These are phyloP conservation scores for Cladopsammia gracilis DNA, from an alignment of 64 coral and sea anemone species.

Conservation along the genomic window DNA sequence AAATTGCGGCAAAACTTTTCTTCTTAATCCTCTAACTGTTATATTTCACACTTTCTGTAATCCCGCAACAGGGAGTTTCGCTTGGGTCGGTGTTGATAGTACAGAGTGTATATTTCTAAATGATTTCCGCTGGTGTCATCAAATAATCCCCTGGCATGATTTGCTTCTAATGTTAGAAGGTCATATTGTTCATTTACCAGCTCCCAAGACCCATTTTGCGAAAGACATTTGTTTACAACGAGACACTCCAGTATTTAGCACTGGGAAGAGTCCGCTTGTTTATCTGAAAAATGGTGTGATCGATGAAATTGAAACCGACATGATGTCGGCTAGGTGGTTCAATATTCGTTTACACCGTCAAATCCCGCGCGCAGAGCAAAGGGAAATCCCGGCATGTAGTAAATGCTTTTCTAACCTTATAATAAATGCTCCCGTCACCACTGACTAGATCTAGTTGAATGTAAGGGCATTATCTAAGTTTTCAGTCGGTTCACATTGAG, in stretches of 20 bases:
- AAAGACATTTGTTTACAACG: background rate
- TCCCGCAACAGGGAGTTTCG: constrained; percentile 32
- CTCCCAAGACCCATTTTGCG: constrained; percentile 39
- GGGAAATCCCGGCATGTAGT: background rate
- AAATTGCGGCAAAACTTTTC: constrained; percentile 65
- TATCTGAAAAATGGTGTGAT: constrained; percentile 41
- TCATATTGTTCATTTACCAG: constrained; percentile 30
- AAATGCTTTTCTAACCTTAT: background rate
- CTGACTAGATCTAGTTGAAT: no score
- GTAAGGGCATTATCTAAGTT: no score
- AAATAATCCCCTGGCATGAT: constrained; percentile 19
- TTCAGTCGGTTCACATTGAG: no score
- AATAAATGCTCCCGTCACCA: no score
- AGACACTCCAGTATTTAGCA: constrained; percentile 54
- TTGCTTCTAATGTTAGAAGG: constrained; percentile 30
- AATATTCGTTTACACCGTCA: background rate
- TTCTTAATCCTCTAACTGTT: constrained; percentile 33
- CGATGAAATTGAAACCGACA: constrained; percentile 38
- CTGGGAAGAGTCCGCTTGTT: constrained; percentile 26
- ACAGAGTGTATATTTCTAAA: constrained; percentile 53
- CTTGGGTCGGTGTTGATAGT: constrained; percentile 14
- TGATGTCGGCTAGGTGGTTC: constrained; percentile 46
- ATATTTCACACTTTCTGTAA: constrained; percentile 56
- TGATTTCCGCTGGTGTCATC: constrained; percentile 29
- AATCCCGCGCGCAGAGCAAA: background rate